phyloP scores from a whole-genome alignment of 2,797 vertebrate species.

The Pteronotus mesoamericanus region DNA sequence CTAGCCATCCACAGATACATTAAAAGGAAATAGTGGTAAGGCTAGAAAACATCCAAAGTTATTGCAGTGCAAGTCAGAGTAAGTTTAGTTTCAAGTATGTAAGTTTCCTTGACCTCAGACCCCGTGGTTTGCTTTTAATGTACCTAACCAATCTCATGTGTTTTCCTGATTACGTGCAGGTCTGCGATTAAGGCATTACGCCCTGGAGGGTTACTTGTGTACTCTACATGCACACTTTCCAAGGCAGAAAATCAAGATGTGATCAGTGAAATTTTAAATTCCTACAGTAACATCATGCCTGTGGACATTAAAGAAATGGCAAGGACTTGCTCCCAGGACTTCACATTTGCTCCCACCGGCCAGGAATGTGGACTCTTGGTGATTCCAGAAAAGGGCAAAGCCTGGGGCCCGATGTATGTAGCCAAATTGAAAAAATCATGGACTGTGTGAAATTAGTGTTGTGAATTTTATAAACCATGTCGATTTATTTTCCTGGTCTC shows the following conservation, averaged over 20 bases:
- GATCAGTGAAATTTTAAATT: slow-evolving; percentile 84
- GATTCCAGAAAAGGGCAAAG: slow-evolving; percentile 87
- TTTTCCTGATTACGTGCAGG: slow-evolving; percentile 79
- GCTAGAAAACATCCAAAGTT: not conserved
- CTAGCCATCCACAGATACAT: not conserved
- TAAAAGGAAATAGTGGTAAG: not conserved
- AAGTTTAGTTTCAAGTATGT: not conserved
- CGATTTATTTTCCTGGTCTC: not conserved
- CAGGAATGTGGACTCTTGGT: slow-evolving; percentile 88
- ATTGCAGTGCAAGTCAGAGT: not conserved
- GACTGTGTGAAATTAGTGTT: not conserved
- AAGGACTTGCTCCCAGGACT: slow-evolving; percentile 84
- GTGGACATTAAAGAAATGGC: slow-evolving; percentile 86
- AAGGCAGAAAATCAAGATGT: slow-evolving; percentile 91
- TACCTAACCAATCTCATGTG: not conserved
- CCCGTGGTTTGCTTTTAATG: not conserved
- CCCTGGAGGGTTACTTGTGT: slow-evolving; percentile 92
- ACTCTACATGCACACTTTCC: slow-evolving; percentile 96
- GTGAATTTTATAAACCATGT: not conserved
- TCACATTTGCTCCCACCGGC: slow-evolving; percentile 81
- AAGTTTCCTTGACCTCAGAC: not conserved
- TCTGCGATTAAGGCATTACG: slow-evolving; percentile 90
- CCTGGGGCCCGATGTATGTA: slow-evolving; percentile 97
- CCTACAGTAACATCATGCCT: slow-evolving; percentile 83
- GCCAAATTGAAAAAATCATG: slow-evolving; percentile 87